These are phyloP conservation scores for Atractosteus spatula DNA, from an alignment of 2,113 vertebrate species.

Conservation along the genomic window DNA sequence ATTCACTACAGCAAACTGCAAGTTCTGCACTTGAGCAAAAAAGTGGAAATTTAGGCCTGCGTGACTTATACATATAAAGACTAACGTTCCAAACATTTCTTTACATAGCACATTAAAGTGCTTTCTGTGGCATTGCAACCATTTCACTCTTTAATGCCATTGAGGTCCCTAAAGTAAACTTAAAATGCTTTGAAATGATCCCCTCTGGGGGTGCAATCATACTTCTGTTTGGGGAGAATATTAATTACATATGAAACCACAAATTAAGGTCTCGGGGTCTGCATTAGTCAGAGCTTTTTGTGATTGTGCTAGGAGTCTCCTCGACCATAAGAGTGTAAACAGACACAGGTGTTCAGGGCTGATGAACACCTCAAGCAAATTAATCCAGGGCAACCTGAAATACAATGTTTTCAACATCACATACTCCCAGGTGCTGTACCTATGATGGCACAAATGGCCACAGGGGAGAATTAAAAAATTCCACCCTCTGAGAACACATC, in stretches of 20 bases:
- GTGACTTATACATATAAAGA: no score
- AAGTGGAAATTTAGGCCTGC: no score
- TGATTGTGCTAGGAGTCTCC: neutral
- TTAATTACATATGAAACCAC: neutral
- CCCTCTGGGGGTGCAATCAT: neutral
- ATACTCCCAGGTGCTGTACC: neutral
- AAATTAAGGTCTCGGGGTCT: neutral
- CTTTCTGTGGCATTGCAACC: no score
- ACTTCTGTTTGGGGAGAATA: neutral
- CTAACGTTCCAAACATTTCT: no score
- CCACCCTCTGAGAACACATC: no score
- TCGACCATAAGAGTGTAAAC: neutral
- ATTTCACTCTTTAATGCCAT: neutral
- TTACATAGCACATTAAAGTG: no score
- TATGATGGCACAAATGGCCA: no score
- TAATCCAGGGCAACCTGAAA: neutral
- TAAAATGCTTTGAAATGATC: neutral
- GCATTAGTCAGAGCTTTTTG: neutral
- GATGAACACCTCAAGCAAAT: neutral
- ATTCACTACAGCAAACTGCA: no score
- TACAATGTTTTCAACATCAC: neutral
- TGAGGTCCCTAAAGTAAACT: neutral
- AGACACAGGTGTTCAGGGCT: neutral
- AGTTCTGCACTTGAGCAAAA: no score
- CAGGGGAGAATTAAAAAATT: no score